phyloP scores from a whole-genome alignment of 2,113 vertebrate genomes.

The Indicator indicator region DNA sequence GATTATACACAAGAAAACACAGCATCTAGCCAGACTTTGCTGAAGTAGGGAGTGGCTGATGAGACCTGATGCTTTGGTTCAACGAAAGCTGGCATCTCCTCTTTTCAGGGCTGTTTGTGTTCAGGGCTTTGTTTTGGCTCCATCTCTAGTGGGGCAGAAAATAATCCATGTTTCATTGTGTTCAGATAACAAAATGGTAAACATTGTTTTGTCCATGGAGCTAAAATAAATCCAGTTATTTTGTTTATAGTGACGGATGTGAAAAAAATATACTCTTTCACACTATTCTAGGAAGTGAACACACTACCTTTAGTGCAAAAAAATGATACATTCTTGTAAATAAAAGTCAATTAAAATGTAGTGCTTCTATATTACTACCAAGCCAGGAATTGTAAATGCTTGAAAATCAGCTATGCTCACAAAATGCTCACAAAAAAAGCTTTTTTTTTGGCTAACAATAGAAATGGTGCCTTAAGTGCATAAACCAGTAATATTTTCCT shows the following conservation, averaged over 20 bases:
- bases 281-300: neutral
- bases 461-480: neutral
- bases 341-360: neutral
- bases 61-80: neutral
- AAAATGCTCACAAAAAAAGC: neutral
- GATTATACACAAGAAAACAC: neutral
- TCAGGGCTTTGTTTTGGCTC: neutral
- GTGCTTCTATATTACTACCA: neutral
- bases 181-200: neutral
- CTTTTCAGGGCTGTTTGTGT: neutral
- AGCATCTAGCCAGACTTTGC: neutral
- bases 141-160: neutral
- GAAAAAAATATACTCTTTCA: neutral
- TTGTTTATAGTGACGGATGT: neutral
- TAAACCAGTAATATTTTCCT: neutral
- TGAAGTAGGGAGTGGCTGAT: neutral
- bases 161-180: neutral
- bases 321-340: neutral
- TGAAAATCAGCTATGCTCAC: neutral
- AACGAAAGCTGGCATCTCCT: neutral
- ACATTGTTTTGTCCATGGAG: neutral
- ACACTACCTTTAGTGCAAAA: neutral
- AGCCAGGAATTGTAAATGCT: neutral
- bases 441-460: neutral
- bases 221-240: neutral